phyloP scores from a whole-genome alignment of 2,113 vertebrate species.

The Zapornia atra region DNA sequence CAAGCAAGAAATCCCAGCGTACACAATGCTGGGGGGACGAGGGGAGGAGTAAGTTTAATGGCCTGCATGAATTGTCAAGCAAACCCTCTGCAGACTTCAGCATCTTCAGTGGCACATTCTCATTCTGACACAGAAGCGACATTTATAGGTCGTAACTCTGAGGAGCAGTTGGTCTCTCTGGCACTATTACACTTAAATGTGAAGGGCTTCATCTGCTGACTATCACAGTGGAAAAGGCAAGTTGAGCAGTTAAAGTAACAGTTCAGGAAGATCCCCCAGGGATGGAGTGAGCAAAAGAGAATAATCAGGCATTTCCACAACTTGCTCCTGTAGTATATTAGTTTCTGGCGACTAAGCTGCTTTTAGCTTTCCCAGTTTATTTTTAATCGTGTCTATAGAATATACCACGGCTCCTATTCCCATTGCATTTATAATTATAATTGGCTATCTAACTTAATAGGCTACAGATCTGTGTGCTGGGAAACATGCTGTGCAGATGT shows the following conservation, averaged over 20 bases:
- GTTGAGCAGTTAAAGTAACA: constrained; percentile 76
- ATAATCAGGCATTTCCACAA: constrained; percentile 71
- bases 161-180: constrained; percentile 76
- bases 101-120: constrained; percentile 66
- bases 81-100: constrained; percentile 80
- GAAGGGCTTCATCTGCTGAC: constrained; percentile 79
- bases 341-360: constrained; percentile 64
- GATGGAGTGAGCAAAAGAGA: constrained; percentile 69
- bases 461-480: not conserved
- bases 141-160: constrained; percentile 77
- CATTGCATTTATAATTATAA: constrained; percentile 58
- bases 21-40: constrained; percentile 22
- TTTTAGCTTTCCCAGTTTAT: constrained; percentile 60
- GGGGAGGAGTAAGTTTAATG: constrained; percentile 87
- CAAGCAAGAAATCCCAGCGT: constrained; percentile 58
- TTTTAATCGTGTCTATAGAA: constrained; percentile 36
- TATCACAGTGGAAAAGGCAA: constrained; percentile 76
- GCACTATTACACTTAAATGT: constrained; percentile 77
- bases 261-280: constrained; percentile 64
- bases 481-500: not conserved
- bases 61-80: constrained; percentile 80
- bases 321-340: constrained; percentile 47
- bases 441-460: constrained; percentile 48
- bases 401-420: not conserved
- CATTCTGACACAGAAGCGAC: constrained; percentile 69